Evolutionary conservation across 1,140 invertebrate genomes (phyloP).

Genomic region (Rhopalosiphum padi): DNA sequence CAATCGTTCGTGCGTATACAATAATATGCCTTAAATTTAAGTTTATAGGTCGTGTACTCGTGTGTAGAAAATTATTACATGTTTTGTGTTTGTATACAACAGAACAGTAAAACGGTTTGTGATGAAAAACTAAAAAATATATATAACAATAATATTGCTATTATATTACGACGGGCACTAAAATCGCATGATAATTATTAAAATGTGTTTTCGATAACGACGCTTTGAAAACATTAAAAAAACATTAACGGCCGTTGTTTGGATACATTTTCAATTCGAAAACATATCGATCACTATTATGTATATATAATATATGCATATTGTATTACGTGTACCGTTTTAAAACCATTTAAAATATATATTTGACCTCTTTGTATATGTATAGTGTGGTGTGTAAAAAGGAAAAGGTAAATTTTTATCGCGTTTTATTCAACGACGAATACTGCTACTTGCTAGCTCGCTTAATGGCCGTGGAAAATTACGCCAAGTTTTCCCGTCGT

Average conservation of each 20-base stretch:
- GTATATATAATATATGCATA: background rate
- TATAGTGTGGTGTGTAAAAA: background rate
- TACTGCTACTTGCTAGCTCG: background rate
- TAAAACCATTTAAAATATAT: background rate
- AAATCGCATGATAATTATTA: background rate
- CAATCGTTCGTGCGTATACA: background rate
- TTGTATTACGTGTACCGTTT: background rate
- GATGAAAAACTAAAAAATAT: background rate
- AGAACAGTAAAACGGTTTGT: background rate
- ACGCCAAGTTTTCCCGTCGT: background rate
- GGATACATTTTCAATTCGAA: background rate
- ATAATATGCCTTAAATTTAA: background rate
- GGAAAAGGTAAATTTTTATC: background rate
- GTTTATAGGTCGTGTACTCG: background rate
- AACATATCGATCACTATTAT: background rate
- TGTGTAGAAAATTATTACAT: background rate
- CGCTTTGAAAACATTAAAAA: background rate
- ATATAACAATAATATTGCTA: background rate
- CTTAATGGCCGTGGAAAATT: background rate
- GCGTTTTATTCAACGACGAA: background rate
- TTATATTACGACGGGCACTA: background rate
- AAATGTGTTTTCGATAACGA: conserved; percentile 14
- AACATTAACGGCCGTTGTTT: background rate
- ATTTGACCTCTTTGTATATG: background rate
- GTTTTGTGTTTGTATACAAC: background rate